Percentiles rank a stretch among this genome's conserved stretches.
phyloP scores from a whole-genome alignment of 1,140 invertebrate species.

The Druon quercuslanigerum region DNA sequence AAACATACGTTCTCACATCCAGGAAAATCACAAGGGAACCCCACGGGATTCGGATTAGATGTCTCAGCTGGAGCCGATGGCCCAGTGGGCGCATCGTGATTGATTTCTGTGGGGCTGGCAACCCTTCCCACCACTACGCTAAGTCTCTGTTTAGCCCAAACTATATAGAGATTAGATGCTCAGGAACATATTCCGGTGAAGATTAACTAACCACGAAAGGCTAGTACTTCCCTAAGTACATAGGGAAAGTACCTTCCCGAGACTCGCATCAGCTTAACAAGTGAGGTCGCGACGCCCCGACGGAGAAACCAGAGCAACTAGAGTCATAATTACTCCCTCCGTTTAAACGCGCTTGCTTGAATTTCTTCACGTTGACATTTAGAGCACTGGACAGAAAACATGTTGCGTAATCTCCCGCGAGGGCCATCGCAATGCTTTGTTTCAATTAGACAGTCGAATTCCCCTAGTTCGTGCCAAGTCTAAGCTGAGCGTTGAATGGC shows the following conservation, averaged over 20 bases:
- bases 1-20: background rate
- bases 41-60: background rate
- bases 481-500: conserved; percentile 16
- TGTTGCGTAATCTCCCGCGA: conserved; percentile 81
- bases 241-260: background rate
- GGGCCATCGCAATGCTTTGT: conserved; percentile 88
- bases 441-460: conserved; percentile 65
- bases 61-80: too few species aligned
- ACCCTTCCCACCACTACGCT: too few species aligned
- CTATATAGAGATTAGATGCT: too few species aligned
- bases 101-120: too few species aligned
- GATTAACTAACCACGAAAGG: too few species aligned
- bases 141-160: too few species aligned
- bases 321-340: conserved; percentile 86
- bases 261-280: background rate
- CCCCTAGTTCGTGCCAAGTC: background rate
- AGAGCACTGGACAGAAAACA: conserved; percentile 88
- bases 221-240: too few species aligned
- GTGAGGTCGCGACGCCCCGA: background rate
- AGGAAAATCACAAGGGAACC: background rate
- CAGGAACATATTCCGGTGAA: too few species aligned
- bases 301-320: background rate
- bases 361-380: conserved; percentile 83
- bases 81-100: too few species aligned
- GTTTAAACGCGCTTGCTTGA: conserved; percentile 85